Percentiles rank a stretch among this genome's conserved stretches.
Evolutionary conservation across 2,888 invertebrate species (phyloP).

Genomic region (Parapristionchus giblindavisi): DNA sequence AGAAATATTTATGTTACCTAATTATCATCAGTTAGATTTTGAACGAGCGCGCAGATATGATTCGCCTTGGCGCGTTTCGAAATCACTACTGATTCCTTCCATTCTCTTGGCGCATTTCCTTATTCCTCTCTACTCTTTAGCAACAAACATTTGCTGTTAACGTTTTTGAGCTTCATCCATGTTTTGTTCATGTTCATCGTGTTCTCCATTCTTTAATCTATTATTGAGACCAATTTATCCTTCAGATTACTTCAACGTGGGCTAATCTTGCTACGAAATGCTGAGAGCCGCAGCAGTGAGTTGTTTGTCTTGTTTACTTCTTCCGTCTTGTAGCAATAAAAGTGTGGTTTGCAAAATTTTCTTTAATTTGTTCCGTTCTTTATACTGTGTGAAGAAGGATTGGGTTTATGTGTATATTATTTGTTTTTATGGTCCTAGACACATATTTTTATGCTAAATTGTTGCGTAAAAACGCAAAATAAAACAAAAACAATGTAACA

Average conservation of each 20-base stretch:
- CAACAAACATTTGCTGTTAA: neutral
- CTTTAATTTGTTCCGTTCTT: too few species aligned
- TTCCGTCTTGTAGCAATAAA: too few species aligned
- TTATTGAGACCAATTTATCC: neutral
- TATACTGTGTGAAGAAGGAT: too few species aligned
- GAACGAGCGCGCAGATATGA: neutral
- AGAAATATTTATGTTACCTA: neutral
- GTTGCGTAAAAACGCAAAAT: too few species aligned
- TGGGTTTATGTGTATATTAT: too few species aligned
- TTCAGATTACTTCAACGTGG: constrained; percentile 17
- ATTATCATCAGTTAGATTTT: neutral
- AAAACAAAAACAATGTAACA: too few species aligned
- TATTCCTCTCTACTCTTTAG: neutral
- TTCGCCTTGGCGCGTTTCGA: neutral
- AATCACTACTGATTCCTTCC: neutral
- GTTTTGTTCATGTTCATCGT: neutral
- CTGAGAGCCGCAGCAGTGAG: constrained; percentile 37
- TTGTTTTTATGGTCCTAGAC: too few species aligned
- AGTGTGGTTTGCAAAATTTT: too few species aligned
- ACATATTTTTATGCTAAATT: too few species aligned
- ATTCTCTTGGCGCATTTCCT: neutral
- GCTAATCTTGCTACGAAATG: neutral
- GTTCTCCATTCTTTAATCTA: neutral
- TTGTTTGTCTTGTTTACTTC: neutral
- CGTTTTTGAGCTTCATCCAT: too few species aligned